Evolutionary conservation across 2,888 invertebrate species (phyloP).

Genomic region (Teleiodes luculella): DNA sequence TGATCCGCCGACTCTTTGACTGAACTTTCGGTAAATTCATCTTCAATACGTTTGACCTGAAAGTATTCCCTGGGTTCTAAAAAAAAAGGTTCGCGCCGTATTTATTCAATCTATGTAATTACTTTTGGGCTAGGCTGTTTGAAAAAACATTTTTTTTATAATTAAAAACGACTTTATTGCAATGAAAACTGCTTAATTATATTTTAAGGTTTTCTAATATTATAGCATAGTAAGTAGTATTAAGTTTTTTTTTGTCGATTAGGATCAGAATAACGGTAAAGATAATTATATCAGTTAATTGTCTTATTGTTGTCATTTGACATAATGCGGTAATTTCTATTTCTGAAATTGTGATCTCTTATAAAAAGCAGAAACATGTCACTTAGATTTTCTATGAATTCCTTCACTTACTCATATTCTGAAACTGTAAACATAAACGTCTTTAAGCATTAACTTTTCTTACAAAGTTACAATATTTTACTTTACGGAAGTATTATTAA

Average conservation of each 20-base stretch:
- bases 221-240: no score
- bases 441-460: no score
- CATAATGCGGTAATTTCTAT: no score
- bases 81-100: slow-evolving; percentile 21
- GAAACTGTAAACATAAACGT: not conserved
- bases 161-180: not conserved
- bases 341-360: no score
- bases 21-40: slow-evolving; percentile 44
- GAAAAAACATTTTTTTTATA: not conserved
- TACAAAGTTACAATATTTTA: not conserved
- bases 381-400: no score
- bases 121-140: slow-evolving; percentile 7
- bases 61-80: slow-evolving; percentile 31
- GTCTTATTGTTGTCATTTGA: no score
- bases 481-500: slow-evolving; percentile 16
- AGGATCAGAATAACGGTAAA: no score
- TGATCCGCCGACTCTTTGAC: slow-evolving; percentile 49
- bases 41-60: slow-evolving; percentile 42
- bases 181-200: not conserved
- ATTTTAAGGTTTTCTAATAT: no score
- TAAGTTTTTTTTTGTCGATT: no score
- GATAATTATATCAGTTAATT: no score
- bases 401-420: no score
- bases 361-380: no score
- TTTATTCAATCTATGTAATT: slow-evolving; percentile 17